These are phyloP conservation scores for Channa striata DNA, from an alignment of 2,797 vertebrate species.

Conservation along the genomic window DNA sequence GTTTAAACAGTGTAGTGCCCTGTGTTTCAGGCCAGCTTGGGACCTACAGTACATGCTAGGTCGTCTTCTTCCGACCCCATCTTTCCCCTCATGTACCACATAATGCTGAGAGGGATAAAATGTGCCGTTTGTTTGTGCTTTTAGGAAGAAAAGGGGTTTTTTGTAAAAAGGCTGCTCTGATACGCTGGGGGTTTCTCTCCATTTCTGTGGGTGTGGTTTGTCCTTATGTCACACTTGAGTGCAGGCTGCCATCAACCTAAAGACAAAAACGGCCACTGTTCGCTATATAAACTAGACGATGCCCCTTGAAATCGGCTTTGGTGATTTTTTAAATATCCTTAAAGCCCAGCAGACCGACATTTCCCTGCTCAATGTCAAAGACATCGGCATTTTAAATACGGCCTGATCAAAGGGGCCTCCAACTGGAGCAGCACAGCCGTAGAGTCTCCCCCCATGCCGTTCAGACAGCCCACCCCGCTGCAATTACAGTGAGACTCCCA, in stretches of 20 bases:
- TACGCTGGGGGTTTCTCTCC: conserved; percentile 19
- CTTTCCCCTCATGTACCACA: no score
- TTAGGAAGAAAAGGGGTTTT: no score
- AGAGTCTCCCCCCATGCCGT: conserved; percentile 40
- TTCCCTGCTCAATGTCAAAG: conserved; percentile 49
- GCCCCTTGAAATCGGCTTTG: conserved; percentile 54
- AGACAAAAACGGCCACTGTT: conserved; percentile 5
- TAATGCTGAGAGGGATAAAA: conserved; percentile 9
- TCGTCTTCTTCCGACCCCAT: no score
- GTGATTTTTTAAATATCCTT: conserved; percentile 52
- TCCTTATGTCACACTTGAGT: conserved; percentile 13
- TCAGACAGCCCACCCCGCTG: conserved; percentile 53
- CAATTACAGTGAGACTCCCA: conserved; percentile 63
- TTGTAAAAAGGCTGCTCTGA: conserved; percentile 13
- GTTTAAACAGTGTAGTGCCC: no score
- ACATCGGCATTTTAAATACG: conserved; percentile 57
- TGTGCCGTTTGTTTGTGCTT: background rate
- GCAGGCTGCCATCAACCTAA: background rate
- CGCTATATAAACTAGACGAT: conserved; percentile 41
- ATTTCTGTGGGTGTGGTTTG: conserved; percentile 15
- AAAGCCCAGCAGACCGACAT: conserved; percentile 52
- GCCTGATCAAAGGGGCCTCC: conserved; percentile 61
- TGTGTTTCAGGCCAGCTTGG: no score
- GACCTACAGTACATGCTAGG: no score
- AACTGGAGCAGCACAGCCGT: conserved; percentile 53